These are phyloP conservation scores for Morelia viridis DNA, from an alignment of 2,797 vertebrate genomes.

Conservation along the genomic window DNA sequence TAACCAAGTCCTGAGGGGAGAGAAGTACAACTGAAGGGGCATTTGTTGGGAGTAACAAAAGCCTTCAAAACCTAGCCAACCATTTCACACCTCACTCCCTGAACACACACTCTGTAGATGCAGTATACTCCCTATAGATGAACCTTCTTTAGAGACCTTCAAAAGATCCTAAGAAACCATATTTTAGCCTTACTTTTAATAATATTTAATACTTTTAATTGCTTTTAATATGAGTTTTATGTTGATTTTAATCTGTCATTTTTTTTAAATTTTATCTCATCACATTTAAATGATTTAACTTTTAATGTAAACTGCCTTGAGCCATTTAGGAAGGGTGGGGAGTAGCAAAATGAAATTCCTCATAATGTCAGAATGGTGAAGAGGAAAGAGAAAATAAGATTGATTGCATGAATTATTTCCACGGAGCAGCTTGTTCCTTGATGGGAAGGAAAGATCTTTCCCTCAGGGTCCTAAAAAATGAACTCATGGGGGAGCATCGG, in stretches of 20 bases:
- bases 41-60: neutral
- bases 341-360: neutral
- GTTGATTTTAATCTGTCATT: neutral
- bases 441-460: neutral
- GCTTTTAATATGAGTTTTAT: neutral
- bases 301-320: neutral
- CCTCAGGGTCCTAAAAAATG: neutral
- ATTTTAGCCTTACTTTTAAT: neutral
- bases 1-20: neutral
- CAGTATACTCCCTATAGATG: neutral
- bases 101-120: neutral
- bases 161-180: neutral
- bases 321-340: neutral
- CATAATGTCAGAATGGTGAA: neutral
- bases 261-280: neutral
- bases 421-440: neutral
- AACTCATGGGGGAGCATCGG: neutral
- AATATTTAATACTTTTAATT: neutral
- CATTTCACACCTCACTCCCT: neutral
- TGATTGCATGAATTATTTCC: neutral
- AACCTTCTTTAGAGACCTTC: neutral
- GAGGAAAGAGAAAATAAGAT: neutral
- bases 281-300: neutral
- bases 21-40: neutral
- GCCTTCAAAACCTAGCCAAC: neutral